Evolutionary conservation across 2,113 vertebrate genomes (phyloP).

Genomic region (Gorsachius goisagi): DNA sequence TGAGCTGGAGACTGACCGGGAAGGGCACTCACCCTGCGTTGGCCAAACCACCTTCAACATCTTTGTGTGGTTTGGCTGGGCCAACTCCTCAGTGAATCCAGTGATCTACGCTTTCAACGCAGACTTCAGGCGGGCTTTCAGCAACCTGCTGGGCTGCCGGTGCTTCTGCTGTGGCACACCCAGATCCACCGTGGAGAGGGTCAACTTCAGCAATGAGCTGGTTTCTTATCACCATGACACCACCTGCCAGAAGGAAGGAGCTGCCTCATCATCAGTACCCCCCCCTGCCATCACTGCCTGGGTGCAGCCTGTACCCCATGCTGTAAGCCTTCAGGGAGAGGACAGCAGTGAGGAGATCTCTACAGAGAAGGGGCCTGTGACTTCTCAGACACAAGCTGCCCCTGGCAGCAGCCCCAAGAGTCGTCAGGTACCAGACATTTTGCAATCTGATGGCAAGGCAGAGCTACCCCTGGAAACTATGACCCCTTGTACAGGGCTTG

Average conservation of each 20-base stretch:
- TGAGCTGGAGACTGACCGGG: accelerated
- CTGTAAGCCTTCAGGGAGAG: conserved; percentile 5
- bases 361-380: conserved; percentile 62
- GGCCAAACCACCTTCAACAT: conserved; percentile 80
- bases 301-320: not conserved
- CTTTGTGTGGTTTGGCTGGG: conserved; percentile 86
- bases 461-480: conserved; percentile 73
- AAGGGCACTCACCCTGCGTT: conserved; percentile 63
- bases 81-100: conserved; percentile 83
- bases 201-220: conserved; percentile 79
- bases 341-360: not conserved
- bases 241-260: conserved; percentile 73
- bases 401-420: conserved; percentile 22
- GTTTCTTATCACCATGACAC: conserved; percentile 79
- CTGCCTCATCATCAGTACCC: not conserved
- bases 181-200: conserved; percentile 65
- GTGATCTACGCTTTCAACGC: conserved; percentile 84
- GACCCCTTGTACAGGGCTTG: conserved; percentile 27
- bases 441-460: conserved; percentile 69
- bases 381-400: conserved; percentile 18
- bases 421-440: conserved; percentile 42
- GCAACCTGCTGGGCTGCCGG: conserved; percentile 76
- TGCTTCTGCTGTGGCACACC: conserved; percentile 62
- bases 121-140: conserved; percentile 80
- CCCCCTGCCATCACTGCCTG: conserved; percentile 11